Evolutionary conservation across 2,797 vertebrate species (phyloP).

Genomic region (Thripadectes ignobilis): DNA sequence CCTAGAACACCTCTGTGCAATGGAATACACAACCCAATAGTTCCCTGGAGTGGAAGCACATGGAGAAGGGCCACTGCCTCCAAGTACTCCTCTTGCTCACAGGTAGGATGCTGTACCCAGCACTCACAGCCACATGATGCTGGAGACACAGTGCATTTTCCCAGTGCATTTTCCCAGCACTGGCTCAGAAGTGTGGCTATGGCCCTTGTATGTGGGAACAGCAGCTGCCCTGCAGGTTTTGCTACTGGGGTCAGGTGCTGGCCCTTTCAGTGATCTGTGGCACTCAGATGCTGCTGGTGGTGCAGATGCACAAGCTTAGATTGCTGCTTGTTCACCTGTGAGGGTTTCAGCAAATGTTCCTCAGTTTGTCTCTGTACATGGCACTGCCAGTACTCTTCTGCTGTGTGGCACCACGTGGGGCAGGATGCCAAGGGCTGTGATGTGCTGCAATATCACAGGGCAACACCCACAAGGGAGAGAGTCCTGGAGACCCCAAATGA

Average conservation of each 20-base stretch:
- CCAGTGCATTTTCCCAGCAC: not conserved
- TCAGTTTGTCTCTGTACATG: rapidly evolving
- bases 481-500: not conserved
- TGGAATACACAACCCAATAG: not conserved
- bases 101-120: not conserved
- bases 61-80: not conserved
- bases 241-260: not conserved
- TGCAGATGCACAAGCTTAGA: not conserved
- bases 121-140: rapidly evolving
- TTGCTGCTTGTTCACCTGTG: not conserved
- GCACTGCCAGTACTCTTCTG: not conserved
- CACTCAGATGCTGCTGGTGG: not conserved
- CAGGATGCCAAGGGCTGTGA: not conserved
- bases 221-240: not conserved
- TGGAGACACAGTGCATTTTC: not conserved
- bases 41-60: not conserved
- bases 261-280: not conserved
- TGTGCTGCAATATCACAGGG: not conserved
- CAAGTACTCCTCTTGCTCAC: rapidly evolving
- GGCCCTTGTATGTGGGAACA: rapidly evolving
- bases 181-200: not conserved
- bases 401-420: not conserved
- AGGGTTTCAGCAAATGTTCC: not conserved
- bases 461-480: not conserved
- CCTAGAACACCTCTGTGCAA: not conserved